Conservation (phyloP, 1,140 invertebrate genomes). For the Idris sp. region DNA sequence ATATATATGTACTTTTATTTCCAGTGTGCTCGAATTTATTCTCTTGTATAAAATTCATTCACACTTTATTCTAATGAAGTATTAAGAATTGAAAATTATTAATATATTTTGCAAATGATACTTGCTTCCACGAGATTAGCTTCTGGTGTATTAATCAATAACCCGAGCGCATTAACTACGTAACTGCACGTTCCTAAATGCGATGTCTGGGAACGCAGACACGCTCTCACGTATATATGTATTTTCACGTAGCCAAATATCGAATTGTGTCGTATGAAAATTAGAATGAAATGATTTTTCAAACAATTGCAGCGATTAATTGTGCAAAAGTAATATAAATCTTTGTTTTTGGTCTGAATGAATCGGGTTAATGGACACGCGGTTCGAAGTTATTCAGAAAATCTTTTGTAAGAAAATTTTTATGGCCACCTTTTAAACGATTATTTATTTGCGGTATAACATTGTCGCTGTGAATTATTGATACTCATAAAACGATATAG, state of each 20-base stretch:
- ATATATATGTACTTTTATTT: too few relatives aligned
- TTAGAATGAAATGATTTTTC: too few relatives aligned
- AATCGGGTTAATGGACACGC: conserved; percentile 10
- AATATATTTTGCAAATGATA: conserved; percentile 40
- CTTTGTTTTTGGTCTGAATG: conserved; percentile 10
- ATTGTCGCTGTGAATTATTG: conserved; percentile 44
- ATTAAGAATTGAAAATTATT: conserved; percentile 46
- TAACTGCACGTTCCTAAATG: conserved; percentile 65
- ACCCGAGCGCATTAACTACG: conserved; percentile 69
- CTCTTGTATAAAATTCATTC: too few relatives aligned
- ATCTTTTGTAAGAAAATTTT: conserved; percentile 58
- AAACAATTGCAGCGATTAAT: conserved; percentile 42
- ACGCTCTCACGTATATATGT: too few relatives aligned
- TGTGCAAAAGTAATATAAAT: conserved; percentile 19
- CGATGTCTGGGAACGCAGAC: conserved; percentile 68
- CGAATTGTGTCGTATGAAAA: too few relatives aligned
- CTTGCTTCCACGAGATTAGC: conserved; percentile 49
- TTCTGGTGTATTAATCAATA: conserved; percentile 72
- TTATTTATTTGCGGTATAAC: conserved; percentile 44
- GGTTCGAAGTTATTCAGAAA: conserved; percentile 35
- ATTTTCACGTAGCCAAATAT: conserved; percentile 42
- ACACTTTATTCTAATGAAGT: too few relatives aligned
- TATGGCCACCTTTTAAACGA: conserved; percentile 49
- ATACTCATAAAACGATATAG: conserved; percentile 34
- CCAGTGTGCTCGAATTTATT: too few relatives aligned